These are phyloP conservation scores for Nerophis ophidion DNA, from an alignment of 2,113 vertebrate genomes.

Conservation along the genomic window DNA sequence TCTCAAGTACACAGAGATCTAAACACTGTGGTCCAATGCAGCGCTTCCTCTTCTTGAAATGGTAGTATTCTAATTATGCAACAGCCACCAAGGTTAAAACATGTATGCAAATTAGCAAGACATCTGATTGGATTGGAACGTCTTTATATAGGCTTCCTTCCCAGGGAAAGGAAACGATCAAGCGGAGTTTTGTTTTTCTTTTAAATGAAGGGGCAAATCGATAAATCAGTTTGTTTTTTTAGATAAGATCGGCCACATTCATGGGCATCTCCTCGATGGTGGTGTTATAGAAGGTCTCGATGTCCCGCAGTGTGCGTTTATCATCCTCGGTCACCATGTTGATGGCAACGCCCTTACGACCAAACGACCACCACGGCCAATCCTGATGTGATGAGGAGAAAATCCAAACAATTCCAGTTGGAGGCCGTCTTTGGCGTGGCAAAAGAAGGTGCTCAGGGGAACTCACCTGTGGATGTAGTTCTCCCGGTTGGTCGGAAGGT, in stretches of 20 bases:
- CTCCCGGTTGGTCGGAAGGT: constrained; percentile 79
- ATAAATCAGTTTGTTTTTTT: constrained; percentile 35
- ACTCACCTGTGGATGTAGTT: constrained; percentile 78
- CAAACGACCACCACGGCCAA: constrained; percentile 82
- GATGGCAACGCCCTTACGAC: constrained; percentile 84
- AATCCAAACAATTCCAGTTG: too few relatives aligned
- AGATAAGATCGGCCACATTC: constrained; percentile 87
- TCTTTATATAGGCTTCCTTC: too few relatives aligned
- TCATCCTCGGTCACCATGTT: constrained; percentile 90
- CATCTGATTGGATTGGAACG: too few relatives aligned
- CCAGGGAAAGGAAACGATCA: neutral
- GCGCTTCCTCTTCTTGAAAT: constrained; percentile 5
- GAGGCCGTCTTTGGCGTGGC: neutral
- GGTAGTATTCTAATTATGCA: too few relatives aligned
- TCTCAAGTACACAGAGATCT: constrained; percentile 29
- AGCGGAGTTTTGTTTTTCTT: neutral
- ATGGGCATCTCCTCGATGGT: constrained; percentile 88
- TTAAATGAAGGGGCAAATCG: constrained; percentile 11
- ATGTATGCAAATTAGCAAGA: constrained; percentile 31
- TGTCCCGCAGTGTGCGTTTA: constrained; percentile 83
- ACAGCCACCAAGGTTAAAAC: constrained; percentile 12
- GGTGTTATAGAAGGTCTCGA: constrained; percentile 90
- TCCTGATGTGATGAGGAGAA: constrained; percentile 59
- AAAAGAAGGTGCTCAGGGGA: neutral
- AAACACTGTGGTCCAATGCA: constrained; percentile 48